Conservation (phyloP, 2,888 invertebrate species). For the Deladenus siricidicola region DNA sequence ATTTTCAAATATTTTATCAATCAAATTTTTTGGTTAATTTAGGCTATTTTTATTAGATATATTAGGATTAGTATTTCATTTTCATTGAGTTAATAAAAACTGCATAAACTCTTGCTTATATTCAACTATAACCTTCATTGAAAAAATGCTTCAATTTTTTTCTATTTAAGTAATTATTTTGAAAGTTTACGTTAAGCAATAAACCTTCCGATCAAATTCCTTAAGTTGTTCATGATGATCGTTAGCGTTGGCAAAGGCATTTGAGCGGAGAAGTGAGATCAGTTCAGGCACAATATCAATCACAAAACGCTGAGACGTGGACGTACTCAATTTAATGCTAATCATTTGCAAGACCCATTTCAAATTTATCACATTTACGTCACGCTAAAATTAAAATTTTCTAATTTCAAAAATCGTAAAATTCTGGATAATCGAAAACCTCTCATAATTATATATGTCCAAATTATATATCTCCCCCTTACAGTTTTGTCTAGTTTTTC, state of each 20-base stretch:
- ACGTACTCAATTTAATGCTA: slow-evolving; percentile 35
- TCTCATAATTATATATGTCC: too few relatives aligned
- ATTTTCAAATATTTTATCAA: slow-evolving; percentile 1
- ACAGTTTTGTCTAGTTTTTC: too few relatives aligned
- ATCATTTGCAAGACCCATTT: slow-evolving; percentile 52
- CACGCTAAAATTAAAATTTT: slow-evolving; percentile 36
- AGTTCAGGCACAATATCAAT: slow-evolving; percentile 42
- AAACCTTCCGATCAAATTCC: slow-evolving; percentile 33
- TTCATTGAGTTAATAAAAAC: too few relatives aligned
- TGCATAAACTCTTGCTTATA: too few relatives aligned
- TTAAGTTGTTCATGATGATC: slow-evolving; percentile 26
- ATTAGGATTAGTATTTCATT: neutral
- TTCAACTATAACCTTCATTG: too few relatives aligned
- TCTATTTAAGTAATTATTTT: too few relatives aligned
- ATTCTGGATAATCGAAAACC: too few relatives aligned
- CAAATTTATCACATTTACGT: slow-evolving; percentile 41
- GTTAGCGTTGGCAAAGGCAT: slow-evolving; percentile 20
- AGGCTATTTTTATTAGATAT: neutral
- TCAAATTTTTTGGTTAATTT: neutral
- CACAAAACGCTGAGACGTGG: slow-evolving; percentile 40
- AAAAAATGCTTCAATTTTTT: too few relatives aligned
- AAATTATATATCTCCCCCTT: too few relatives aligned
- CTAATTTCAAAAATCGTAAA: too few relatives aligned
- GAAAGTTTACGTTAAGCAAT: too few relatives aligned
- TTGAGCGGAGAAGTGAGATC: slow-evolving; percentile 30